Evolutionary conservation across 2,888 invertebrate species (phyloP).

Genomic region (Cremastinae sp.): DNA sequence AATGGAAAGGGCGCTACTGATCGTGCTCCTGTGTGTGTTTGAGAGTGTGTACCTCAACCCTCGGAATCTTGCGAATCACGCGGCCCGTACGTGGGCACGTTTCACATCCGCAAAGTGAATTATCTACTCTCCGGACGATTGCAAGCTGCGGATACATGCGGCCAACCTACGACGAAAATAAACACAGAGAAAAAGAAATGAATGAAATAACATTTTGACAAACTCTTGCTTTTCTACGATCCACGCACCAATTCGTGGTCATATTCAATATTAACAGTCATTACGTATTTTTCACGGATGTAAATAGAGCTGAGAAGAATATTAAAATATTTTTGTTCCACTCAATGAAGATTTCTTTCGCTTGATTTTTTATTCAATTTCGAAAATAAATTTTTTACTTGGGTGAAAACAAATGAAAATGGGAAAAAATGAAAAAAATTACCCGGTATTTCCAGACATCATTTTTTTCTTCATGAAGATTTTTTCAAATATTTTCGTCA

Average conservation of each 20-base stretch:
- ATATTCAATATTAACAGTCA: neutral
- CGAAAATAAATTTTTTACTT: too few relatives aligned
- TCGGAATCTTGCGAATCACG: conserved; percentile 50
- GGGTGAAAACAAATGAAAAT: too few relatives aligned
- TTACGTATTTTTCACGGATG: too few relatives aligned
- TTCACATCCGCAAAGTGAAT: conserved; percentile 59
- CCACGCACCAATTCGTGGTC: neutral
- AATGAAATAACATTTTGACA: neutral
- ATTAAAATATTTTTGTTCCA: too few relatives aligned
- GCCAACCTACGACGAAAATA: conserved; percentile 28
- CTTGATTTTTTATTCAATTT: too few relatives aligned
- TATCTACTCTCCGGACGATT: conserved; percentile 53
- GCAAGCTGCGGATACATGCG: conserved; percentile 46
- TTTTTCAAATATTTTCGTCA: too few relatives aligned
- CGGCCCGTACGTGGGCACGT: conserved; percentile 58
- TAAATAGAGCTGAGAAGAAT: too few relatives aligned
- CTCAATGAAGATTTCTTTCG: too few relatives aligned
- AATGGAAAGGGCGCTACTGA: too few relatives aligned
- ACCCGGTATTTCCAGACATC: too few relatives aligned
- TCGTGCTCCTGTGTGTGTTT: conserved; percentile 50
- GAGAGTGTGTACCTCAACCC: conserved; percentile 27
- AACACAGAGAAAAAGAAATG: conserved; percentile 39
- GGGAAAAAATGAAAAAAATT: too few relatives aligned
- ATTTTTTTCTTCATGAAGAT: too few relatives aligned
- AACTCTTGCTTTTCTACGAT: neutral